Evolutionary conservation across 1,140 invertebrate species (phyloP).

Genomic region (Macrotrachela quadricornifera): DNA sequence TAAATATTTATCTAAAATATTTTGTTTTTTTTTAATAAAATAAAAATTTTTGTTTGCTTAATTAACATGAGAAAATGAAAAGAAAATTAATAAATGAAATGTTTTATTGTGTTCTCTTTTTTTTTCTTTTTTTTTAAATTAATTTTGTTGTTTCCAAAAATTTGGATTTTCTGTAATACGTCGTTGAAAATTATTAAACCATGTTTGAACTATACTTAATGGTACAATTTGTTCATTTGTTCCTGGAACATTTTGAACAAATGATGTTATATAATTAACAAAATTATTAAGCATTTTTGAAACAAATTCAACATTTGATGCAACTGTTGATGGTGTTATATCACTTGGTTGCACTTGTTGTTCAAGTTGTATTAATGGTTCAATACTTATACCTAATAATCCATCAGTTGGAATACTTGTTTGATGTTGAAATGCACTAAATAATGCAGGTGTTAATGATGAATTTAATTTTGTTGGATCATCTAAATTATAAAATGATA

Average conservation of each 20-base stretch:
- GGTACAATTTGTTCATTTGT: constrained; percentile 57
- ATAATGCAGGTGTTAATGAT: too few species aligned
- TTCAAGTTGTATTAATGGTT: constrained; percentile 43
- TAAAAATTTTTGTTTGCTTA: too few species aligned
- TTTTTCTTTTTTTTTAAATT: too few species aligned
- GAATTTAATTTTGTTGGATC: too few species aligned
- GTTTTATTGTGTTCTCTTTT: too few species aligned
- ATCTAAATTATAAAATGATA: too few species aligned
- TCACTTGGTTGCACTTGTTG: constrained; percentile 31
- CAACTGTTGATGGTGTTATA: constrained; percentile 33
- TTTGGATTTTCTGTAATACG: constrained; percentile 70
- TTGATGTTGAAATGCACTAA: too few species aligned
- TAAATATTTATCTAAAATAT: too few species aligned
- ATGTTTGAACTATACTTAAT: constrained; percentile 58
- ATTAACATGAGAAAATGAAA: too few species aligned
- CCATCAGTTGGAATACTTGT: background rate
- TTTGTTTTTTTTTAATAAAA: too few species aligned
- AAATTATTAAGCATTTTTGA: constrained; percentile 81
- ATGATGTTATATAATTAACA: constrained; percentile 72
- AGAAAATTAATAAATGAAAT: too few species aligned
- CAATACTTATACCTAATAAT: constrained; percentile 67
- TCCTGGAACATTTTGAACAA: constrained; percentile 55
- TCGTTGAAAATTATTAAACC: constrained; percentile 77
- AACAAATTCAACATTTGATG: constrained; percentile 54
- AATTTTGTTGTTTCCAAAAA: constrained; percentile 51